Evolutionary conservation across 2,888 invertebrate species (phyloP).

Genomic region (Noctua fimbriata): DNA sequence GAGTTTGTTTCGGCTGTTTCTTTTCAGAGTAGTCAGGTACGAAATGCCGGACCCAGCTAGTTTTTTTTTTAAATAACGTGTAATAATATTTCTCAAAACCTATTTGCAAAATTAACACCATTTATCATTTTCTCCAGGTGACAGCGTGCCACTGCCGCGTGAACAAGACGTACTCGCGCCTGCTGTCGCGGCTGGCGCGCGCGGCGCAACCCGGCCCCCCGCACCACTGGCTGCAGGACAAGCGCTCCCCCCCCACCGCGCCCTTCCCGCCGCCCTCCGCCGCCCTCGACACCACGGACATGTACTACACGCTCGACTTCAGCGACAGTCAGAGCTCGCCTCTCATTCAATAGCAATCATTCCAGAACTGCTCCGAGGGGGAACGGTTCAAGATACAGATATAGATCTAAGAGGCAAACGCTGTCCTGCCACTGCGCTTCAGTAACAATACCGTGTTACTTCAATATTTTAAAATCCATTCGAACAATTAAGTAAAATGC

Average conservation of each 20-base stretch:
- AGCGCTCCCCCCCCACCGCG: slow-evolving; percentile 79
- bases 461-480: slow-evolving; percentile 36
- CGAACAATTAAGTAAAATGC: slow-evolving; percentile 53
- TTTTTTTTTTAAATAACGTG: too few relatives aligned
- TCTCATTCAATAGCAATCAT: slow-evolving; percentile 92
- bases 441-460: slow-evolving; percentile 29
- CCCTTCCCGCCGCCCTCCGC: slow-evolving; percentile 80
- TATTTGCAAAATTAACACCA: too few relatives aligned
- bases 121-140: slow-evolving; percentile 85
- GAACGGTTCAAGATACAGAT: slow-evolving; percentile 88
- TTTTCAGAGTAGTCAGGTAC: too few relatives aligned
- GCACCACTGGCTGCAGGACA: slow-evolving; percentile 91
- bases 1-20: too few relatives aligned
- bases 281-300: slow-evolving; percentile 92
- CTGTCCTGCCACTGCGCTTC: slow-evolving; percentile 5
- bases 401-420: slow-evolving; percentile 64
- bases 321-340: slow-evolving; percentile 94
- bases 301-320: slow-evolving; percentile 95
- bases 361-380: slow-evolving; percentile 87
- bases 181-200: slow-evolving; percentile 90
- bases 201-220: slow-evolving; percentile 79
- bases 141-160: slow-evolving; percentile 95
- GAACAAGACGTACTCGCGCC: slow-evolving; percentile 93
- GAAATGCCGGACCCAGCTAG: too few relatives aligned
- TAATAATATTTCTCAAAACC: too few relatives aligned